phyloP scores from a whole-genome alignment of 1,140 invertebrate genomes.

The Antheraea mylitta region DNA sequence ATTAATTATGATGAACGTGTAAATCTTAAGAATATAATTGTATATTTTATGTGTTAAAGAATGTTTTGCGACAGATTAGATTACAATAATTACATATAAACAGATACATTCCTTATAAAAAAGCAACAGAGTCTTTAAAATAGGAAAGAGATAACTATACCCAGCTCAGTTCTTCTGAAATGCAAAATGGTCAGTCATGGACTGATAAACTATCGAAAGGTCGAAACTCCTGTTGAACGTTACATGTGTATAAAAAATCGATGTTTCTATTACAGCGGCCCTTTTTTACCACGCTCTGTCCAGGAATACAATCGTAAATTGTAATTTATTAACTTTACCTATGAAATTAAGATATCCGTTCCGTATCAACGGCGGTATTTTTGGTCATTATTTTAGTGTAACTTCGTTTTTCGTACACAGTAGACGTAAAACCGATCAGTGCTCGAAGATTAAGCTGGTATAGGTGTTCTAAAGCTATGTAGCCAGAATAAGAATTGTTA shows the following conservation, averaged over 20 bases:
- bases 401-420: constrained; percentile 42
- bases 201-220: constrained; percentile 49
- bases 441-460: constrained; percentile 31
- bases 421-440: constrained; percentile 39
- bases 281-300: constrained; percentile 58
- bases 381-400: constrained; percentile 60
- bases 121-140: constrained; percentile 3
- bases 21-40: not conserved
- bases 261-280: constrained; percentile 70
- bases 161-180: constrained; percentile 23
- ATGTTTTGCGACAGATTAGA: too few species aligned
- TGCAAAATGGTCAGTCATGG: constrained; percentile 31
- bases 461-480: constrained; percentile 26
- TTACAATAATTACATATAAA: not conserved
- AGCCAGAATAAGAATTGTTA: constrained; percentile 50
- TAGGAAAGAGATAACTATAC: constrained; percentile 38
- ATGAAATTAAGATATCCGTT: constrained; percentile 73
- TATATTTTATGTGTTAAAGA: not conserved
- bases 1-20: not conserved
- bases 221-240: constrained; percentile 52
- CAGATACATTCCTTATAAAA: too few species aligned
- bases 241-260: constrained; percentile 70
- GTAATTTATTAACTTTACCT: constrained; percentile 68
- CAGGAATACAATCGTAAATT: constrained; percentile 71
- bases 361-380: constrained; percentile 57